Base-by-base conservation (phyloP, 2,113 vertebrate genomes). In the Thamnaconus septentrionalis region DNA sequence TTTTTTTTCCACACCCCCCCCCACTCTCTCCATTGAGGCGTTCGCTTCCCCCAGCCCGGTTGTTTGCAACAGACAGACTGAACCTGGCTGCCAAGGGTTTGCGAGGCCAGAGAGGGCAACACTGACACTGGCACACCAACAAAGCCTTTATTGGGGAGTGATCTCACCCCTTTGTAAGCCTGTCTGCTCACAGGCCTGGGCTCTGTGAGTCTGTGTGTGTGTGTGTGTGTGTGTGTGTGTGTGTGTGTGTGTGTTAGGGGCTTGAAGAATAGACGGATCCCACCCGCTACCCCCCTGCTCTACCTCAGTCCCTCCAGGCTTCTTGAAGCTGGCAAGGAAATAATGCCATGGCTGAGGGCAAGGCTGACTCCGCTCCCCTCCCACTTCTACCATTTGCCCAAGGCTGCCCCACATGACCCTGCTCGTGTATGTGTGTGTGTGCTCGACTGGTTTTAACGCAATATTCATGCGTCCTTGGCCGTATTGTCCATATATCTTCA, bases 81-180 rank as follows among this genome's bases (percentile, higher is more conserved):
- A 80, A 75, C 72, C 75, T 54, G 68, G 76, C 81, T 86, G 89
- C 85, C 86, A 86, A 80, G 79, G 72, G 70, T 80, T 79, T 61
- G 67, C 59, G 73, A 66, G 80, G 85, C 82, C 85, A 89, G 70
- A 84, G 86, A 89, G 87, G 87, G 88, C 84, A 90, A 83, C 79
- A 67, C 84, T 85, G 87, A 75, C 79, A 90, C 84, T 90, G 88
- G 86, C 88, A 87, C 76, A 55, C 75, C 79, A 87, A 88, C 88
- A 91, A 88, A 80, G 83, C 81, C 71, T 88, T 85, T 82, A 80
- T 85, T 80, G 82, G 61, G 63, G 77, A 84, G 76, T 87, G 84
- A 87, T 87, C 84, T 89, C 84, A 84, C 83, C 86, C 84, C 78
- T 88, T 88, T 88, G 81, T 89, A 83, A 85, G 84, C 86, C 74